phyloP scores from a whole-genome alignment of 2,113 vertebrate genomes.

The Corynorhinus townsendii region DNA sequence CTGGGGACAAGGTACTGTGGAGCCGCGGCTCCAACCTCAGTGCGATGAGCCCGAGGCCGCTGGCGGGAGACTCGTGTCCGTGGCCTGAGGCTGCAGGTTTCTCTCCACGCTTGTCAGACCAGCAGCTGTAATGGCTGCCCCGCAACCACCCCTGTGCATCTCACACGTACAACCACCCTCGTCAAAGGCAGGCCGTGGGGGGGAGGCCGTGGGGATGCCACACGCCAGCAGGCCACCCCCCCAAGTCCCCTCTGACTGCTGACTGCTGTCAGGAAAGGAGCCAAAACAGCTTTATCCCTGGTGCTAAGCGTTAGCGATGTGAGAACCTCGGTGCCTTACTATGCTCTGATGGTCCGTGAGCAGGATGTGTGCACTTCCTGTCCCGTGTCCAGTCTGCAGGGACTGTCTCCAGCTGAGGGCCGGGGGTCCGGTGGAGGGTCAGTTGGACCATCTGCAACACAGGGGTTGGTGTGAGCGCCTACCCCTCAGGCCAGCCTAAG shows the following conservation, averaged over 20 bases:
- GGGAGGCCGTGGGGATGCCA: background rate
- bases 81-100: background rate
- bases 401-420: background rate
- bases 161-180: background rate
- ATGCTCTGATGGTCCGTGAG: too few species aligned
- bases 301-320: too few species aligned
- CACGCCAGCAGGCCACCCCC: background rate
- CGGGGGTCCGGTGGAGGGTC: background rate
- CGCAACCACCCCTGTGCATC: background rate
- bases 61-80: rapidly evolving
- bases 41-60: background rate
- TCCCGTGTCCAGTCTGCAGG: rapidly evolving
- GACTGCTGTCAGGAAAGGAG: background rate
- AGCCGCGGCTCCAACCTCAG: rapidly evolving
- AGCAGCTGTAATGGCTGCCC: background rate
- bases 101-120: background rate
- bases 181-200: background rate
- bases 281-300: too few species aligned
- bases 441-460: slow-evolving; percentile 62
- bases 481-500: background rate
- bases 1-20: background rate
- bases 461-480: background rate
- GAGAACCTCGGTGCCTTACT: background rate
- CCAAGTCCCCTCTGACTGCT: background rate
- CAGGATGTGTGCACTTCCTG: rapidly evolving